Evolutionary conservation across 2,797 vertebrate species (phyloP).

Genomic region (Hydrolagus colliei): DNA sequence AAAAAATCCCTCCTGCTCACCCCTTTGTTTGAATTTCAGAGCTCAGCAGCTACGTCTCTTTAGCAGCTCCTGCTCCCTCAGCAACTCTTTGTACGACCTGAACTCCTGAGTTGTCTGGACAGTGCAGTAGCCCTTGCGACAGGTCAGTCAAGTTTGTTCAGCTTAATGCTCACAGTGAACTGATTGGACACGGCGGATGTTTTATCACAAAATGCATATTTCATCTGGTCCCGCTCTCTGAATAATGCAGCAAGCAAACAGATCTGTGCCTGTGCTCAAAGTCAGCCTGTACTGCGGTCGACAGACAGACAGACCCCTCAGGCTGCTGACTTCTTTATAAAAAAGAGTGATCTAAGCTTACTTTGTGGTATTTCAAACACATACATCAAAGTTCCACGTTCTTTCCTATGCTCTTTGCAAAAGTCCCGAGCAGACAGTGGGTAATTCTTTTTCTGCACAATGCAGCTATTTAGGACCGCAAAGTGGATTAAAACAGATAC

Average conservation of each 20-base stretch:
- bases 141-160: slow-evolving; percentile 72
- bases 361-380: neutral
- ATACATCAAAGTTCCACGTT: neutral
- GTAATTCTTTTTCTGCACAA: neutral
- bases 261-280: slow-evolving; percentile 41
- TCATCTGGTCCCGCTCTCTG: slow-evolving; percentile 50
- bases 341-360: slow-evolving; percentile 9
- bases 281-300: slow-evolving; percentile 44
- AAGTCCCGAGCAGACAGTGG: neutral
- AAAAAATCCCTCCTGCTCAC: slow-evolving; percentile 43
- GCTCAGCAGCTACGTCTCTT: slow-evolving; percentile 47
- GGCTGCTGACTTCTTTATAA: slow-evolving; percentile 36
- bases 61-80: slow-evolving; percentile 50
- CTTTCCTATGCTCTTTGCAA: neutral
- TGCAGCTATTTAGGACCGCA: neutral
- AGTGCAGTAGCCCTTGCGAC: slow-evolving; percentile 53
- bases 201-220: slow-evolving; percentile 48
- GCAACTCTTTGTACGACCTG: slow-evolving; percentile 69
- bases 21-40: slow-evolving; percentile 54
- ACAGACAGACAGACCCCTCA: slow-evolving; percentile 44
- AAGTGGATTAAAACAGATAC: slow-evolving; percentile 19
- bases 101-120: slow-evolving; percentile 66
- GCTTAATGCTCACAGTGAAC: slow-evolving; percentile 38
- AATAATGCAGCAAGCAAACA: slow-evolving; percentile 53
- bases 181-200: slow-evolving; percentile 47